Conservation (phyloP, 2,888 invertebrate species). For the Ormyrus pomaceus region DNA sequence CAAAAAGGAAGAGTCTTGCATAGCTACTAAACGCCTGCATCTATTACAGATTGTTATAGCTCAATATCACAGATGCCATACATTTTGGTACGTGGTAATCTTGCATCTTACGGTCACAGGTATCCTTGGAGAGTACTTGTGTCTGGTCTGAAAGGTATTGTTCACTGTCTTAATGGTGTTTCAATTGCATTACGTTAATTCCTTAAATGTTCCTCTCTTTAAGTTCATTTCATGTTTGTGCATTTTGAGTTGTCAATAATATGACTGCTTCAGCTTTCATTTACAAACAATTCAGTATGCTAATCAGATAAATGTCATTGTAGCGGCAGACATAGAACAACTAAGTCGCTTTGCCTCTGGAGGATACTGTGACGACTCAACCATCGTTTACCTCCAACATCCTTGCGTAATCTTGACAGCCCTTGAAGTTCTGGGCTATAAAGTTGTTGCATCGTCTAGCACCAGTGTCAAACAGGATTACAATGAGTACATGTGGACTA, state of each 20-base stretch:
- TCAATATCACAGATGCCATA: constrained; percentile 84
- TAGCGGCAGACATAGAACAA: constrained; percentile 89
- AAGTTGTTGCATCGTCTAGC: constrained; percentile 91
- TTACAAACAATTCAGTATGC: neutral
- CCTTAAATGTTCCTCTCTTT: constrained; percentile 13
- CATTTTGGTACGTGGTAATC: constrained; percentile 92
- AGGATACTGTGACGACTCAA: constrained; percentile 89
- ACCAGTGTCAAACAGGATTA: constrained; percentile 91
- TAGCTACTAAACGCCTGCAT: constrained; percentile 46
- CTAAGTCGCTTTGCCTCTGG: constrained; percentile 89
- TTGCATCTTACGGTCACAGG: constrained; percentile 90
- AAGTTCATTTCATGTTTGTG: constrained; percentile 30
- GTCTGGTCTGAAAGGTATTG: constrained; percentile 88
- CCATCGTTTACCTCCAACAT: constrained; percentile 91
- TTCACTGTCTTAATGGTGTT: constrained; percentile 14
- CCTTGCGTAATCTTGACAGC: constrained; percentile 92
- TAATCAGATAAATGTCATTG: constrained; percentile 62
- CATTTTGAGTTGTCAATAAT: constrained; percentile 23
- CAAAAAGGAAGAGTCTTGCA: constrained; percentile 2
- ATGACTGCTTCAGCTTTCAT: constrained; percentile 9
- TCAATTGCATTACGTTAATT: constrained; percentile 27
- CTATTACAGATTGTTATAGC: constrained; percentile 56
- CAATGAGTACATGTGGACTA: constrained; percentile 95
- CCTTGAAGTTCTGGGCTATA: constrained; percentile 91
- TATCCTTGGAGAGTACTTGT: constrained; percentile 92